Evolutionary conservation across 2,113 vertebrate genomes (phyloP).

Genomic region (Oxyura jamaicensis): DNA sequence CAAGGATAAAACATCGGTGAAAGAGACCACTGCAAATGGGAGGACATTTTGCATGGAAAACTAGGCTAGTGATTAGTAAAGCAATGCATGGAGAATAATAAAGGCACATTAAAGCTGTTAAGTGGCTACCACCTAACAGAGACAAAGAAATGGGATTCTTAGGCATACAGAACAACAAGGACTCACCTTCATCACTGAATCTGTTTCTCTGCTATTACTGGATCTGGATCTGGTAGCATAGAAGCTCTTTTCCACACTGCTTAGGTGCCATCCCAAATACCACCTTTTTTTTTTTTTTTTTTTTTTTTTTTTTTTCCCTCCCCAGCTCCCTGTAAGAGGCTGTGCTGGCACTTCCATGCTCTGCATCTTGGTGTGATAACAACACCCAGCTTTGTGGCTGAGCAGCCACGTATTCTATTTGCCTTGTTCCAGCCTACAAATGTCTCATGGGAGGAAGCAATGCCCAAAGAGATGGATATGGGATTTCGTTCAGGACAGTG

Average conservation of each 20-base stretch:
- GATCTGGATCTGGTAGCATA: rapidly evolving
- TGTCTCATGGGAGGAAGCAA: not conserved
- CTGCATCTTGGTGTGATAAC: not conserved
- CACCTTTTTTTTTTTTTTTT: not conserved
- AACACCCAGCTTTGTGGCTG: not conserved
- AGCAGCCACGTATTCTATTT: not conserved
- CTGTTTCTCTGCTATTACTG: not conserved
- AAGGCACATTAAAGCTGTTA: not conserved
- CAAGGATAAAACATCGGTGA: not conserved
- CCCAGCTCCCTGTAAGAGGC: not conserved
- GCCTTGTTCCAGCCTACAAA: not conserved
- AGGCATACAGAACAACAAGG: not conserved
- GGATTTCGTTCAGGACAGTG: not conserved
- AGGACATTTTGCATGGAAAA: not conserved
- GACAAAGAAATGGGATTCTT: not conserved
- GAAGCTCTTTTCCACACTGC: not conserved
- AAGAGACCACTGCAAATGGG: not conserved
- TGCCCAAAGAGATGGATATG: not conserved
- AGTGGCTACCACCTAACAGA: not conserved
- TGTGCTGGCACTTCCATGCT: not conserved
- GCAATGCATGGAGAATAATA: not conserved
- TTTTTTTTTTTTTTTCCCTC: not conserved
- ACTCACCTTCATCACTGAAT: not conserved
- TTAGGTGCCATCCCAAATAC: not conserved
- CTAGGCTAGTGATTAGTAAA: not conserved